phyloP scores from a whole-genome alignment of 2,797 vertebrate species.

The Lepilemur ruficaudatus region DNA sequence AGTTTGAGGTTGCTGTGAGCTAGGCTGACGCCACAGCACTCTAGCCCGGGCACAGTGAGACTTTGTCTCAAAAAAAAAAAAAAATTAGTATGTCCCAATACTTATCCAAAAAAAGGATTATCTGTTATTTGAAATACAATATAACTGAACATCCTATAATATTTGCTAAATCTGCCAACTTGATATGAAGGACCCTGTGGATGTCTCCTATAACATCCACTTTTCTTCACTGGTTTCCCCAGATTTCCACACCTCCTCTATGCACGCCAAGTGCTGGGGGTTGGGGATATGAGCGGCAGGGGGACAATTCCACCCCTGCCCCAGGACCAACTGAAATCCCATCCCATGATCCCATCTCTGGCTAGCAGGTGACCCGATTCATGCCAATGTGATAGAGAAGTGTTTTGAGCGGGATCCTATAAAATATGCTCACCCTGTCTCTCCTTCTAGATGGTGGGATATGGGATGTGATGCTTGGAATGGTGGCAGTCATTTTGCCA shows the following conservation, averaged over 20 bases:
- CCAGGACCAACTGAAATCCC: background rate
- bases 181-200: background rate
- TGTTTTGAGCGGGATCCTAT: background rate
- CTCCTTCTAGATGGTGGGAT: background rate
- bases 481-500: background rate
- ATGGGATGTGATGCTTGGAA: background rate
- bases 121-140: background rate
- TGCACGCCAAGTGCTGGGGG: background rate
- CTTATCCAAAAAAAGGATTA: background rate
- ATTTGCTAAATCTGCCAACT: background rate
- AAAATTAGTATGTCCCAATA: background rate
- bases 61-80: no score
- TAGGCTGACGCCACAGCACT: no score
- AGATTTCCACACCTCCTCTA: background rate
- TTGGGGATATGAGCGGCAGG: rapidly evolving
- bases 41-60: no score
- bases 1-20: no score
- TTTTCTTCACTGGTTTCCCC: background rate
- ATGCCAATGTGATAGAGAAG: background rate
- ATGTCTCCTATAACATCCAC: background rate
- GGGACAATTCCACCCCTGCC: background rate
- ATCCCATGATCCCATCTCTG: background rate
- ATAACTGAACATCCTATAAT: background rate
- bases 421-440: no score
- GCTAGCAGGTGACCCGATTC: background rate